Percentiles rank a stretch among this genome's conserved stretches.
These are phyloP conservation scores for Drosophila mojavensis DNA, from an alignment of 1,140 invertebrate genomes.

Conservation along the genomic window DNA sequence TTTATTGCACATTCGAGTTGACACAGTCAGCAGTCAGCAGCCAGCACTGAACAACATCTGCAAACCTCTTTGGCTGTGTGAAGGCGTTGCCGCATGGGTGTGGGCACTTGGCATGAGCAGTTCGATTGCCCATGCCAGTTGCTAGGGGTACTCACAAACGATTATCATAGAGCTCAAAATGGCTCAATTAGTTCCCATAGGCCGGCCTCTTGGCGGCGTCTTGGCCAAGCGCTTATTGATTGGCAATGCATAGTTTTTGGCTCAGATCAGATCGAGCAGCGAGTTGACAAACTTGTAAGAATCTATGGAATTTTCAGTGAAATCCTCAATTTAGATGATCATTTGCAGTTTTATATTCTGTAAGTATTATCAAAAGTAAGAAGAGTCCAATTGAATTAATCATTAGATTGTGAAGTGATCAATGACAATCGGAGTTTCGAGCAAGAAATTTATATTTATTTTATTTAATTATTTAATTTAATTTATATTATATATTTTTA, in stretches of 20 bases:
- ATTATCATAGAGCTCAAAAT: conserved; percentile 74
- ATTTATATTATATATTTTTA: too few relatives aligned
- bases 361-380: background rate
- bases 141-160: conserved; percentile 60
- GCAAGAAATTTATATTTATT: too few relatives aligned
- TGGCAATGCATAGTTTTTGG: conserved; percentile 55
- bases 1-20: conserved; percentile 68
- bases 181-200: conserved; percentile 79
- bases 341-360: background rate
- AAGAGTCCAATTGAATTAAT: too few relatives aligned
- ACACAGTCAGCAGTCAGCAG: conserved; percentile 47
- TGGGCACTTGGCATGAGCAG: conserved; percentile 16
- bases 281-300: conserved; percentile 24
- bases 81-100: conserved; percentile 55
- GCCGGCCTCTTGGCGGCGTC: conserved; percentile 35
- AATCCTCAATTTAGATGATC: background rate
- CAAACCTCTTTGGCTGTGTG: conserved; percentile 26
- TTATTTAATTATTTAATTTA: too few relatives aligned
- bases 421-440: too few relatives aligned
- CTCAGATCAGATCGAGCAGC: conserved; percentile 19
- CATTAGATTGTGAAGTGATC: too few relatives aligned
- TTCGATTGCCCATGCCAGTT: background rate
- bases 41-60: background rate
- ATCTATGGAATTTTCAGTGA: conserved; percentile 26
- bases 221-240: conserved; percentile 64